These are phyloP conservation scores for Rotaria socialis DNA, from an alignment of 2,888 invertebrate genomes.

Conservation along the genomic window DNA sequence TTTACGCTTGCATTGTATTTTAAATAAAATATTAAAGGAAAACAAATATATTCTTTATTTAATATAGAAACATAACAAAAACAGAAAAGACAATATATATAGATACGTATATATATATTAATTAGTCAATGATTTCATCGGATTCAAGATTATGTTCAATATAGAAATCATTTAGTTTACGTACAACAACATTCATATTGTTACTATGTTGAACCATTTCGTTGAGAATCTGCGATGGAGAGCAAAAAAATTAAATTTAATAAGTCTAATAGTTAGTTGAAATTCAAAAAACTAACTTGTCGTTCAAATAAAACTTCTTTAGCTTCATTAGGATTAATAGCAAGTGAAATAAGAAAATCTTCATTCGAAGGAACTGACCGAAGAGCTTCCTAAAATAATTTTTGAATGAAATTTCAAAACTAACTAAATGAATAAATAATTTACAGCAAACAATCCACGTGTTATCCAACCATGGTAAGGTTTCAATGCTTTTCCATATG, in stretches of 20 bases:
- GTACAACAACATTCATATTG: not conserved
- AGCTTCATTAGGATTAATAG: conserved; percentile 47
- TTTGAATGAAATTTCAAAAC: conserved; percentile 7
- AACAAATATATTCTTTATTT: too few relatives aligned
- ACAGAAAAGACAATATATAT: too few relatives aligned
- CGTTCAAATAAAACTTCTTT: conserved; percentile 48
- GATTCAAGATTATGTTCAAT: not conserved
- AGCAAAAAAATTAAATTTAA: not conserved
- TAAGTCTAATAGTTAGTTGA: not conserved
- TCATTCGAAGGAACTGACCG: conserved; percentile 53
- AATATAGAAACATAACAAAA: too few relatives aligned
- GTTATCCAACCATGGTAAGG: conserved; percentile 59
- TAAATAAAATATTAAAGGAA: too few relatives aligned
- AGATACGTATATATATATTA: too few relatives aligned
- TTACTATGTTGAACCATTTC: not conserved
- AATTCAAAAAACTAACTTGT: not conserved
- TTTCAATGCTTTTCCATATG: conserved; percentile 55
- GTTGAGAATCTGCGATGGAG: not conserved
- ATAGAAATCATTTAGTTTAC: not conserved
- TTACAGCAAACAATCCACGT: conserved; percentile 58
- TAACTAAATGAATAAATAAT: not conserved
- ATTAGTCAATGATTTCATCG: not conserved
- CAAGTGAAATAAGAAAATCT: conserved; percentile 51
- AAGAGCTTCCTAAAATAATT: conserved; percentile 52
- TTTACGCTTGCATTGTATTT: too few relatives aligned